A percentile compares a stretch with the other conserved stretches of the same genome.
phyloP scores from a whole-genome alignment of 92 coral and sea anemone genomes.

The Porites cylindrica region DNA sequence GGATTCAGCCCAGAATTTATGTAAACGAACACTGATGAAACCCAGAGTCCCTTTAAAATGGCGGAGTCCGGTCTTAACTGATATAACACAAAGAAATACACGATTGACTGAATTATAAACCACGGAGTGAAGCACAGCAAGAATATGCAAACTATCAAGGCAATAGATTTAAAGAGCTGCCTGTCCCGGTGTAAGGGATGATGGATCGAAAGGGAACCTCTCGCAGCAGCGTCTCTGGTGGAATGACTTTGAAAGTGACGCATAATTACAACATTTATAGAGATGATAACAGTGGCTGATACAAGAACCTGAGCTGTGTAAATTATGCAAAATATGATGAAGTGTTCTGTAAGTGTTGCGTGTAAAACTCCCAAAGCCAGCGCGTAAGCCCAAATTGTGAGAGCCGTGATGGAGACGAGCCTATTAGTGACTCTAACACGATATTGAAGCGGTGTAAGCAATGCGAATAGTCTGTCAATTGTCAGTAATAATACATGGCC shows the following conservation, averaged over 20 bases:
- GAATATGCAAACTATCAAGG: constrained; percentile 2
- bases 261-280: not conserved
- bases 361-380: constrained; percentile 25
- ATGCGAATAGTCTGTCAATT: constrained; percentile 46
- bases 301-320: constrained; percentile 21
- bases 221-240: not conserved
- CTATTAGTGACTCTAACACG: constrained; percentile 25
- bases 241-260: not conserved
- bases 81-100: constrained; percentile 6
- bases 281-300: not conserved
- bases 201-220: not conserved
- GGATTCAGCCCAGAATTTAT: constrained; percentile 24
- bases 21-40: constrained; percentile 12
- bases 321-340: constrained; percentile 10
- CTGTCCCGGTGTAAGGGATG: constrained; percentile 8
- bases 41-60: not conserved
- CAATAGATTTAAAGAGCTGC: constrained; percentile 13
- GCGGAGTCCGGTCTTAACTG: not conserved
- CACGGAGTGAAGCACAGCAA: constrained; percentile 17
- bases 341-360: not conserved
- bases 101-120: not conserved
- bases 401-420: constrained; percentile 7
- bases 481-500: constrained; percentile 39
- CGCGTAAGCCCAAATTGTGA: constrained; percentile 36
- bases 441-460: constrained; percentile 45